Conservation (phyloP, 2,113 vertebrate species). For the Sminthopsis crassicaudata region DNA sequence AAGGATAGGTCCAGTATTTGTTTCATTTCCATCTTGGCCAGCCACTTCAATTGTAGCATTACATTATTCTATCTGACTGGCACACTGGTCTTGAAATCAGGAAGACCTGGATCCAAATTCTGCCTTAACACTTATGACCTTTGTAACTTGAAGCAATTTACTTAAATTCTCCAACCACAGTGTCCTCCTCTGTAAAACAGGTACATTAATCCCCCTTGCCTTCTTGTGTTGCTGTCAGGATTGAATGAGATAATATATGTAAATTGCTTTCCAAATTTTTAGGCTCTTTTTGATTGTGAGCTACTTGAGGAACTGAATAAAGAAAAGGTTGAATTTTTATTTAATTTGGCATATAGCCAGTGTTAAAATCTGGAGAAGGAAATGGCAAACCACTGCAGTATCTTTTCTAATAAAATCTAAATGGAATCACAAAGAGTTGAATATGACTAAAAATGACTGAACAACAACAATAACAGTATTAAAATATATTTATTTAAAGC, state of each 20-base stretch:
- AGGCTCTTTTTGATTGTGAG: not conserved
- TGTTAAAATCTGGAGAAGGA: not conserved
- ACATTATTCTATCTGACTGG: not conserved
- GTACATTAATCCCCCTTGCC: not conserved
- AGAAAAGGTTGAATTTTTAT: not conserved
- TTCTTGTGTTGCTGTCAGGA: not conserved
- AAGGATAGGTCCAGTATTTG: not conserved
- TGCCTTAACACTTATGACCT: not conserved
- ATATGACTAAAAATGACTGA: not conserved
- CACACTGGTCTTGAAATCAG: not conserved
- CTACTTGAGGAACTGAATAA: not conserved
- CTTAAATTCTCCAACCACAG: not conserved
- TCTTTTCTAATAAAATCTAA: not conserved
- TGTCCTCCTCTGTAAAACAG: not conserved
- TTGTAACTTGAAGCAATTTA: not conserved
- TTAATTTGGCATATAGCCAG: not conserved
- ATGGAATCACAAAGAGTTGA: not conserved
- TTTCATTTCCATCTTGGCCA: not conserved
- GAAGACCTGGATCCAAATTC: not conserved
- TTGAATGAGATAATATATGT: not conserved
- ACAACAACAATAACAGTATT: not conserved
- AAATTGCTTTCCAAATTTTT: not conserved
- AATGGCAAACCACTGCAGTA: not conserved
- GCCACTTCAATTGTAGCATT: not conserved
- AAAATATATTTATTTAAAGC: not conserved